Evolutionary conservation across 2,113 vertebrate species (phyloP).

Genomic region (Corythaixoides concolor): DNA sequence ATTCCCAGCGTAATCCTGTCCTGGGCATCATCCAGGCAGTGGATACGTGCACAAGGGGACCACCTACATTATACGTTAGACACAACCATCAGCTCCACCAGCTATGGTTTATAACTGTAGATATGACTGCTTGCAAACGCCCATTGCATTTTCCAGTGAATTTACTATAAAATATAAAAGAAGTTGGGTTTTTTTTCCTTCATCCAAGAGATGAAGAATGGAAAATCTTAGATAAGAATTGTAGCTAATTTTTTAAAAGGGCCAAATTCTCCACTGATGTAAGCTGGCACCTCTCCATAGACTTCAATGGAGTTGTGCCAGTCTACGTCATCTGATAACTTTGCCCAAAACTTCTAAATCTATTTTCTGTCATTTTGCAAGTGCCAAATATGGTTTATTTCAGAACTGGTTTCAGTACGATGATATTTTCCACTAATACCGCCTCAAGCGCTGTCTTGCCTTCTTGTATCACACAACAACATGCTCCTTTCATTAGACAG

Average conservation of each 20-base stretch:
- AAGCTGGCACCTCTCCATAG: constrained; percentile 41
- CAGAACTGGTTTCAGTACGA: not conserved
- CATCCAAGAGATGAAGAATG: constrained; percentile 38
- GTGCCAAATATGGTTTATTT: constrained; percentile 10
- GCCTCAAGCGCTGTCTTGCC: not conserved
- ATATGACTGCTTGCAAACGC: not conserved
- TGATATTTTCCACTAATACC: constrained; percentile 6
- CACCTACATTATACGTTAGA: constrained; percentile 2
- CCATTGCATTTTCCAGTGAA: not conserved
- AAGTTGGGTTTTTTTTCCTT: not conserved
- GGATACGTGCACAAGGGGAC: not conserved
- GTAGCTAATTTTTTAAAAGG: constrained; percentile 38
- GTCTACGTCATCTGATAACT: constrained; percentile 56
- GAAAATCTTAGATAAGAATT: constrained; percentile 46
- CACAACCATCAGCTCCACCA: not conserved
- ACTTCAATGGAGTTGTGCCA: constrained; percentile 50
- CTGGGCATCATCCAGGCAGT: constrained; percentile 34
- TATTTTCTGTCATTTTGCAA: constrained; percentile 37
- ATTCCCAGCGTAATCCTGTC: constrained; percentile 30
- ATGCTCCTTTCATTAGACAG: constrained; percentile 22
- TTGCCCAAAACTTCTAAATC: constrained; percentile 45
- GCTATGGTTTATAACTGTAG: not conserved
- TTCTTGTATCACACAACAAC: not conserved
- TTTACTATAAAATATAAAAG: not conserved
- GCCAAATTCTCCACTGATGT: constrained; percentile 48